Evolutionary conservation across 2,888 invertebrate species (phyloP).

Genomic region (Athalia circularis): DNA sequence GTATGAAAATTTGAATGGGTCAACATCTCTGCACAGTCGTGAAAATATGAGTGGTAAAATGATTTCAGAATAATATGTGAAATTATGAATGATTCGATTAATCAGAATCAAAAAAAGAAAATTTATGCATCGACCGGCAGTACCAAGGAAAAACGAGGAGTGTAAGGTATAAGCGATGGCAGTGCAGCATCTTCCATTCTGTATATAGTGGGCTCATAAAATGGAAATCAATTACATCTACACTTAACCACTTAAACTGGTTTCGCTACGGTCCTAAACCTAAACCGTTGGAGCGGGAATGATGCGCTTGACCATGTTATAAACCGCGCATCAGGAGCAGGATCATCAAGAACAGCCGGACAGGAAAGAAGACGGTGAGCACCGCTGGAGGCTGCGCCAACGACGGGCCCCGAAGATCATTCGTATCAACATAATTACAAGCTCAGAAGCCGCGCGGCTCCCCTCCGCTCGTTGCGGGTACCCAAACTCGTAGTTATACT

Average conservation of each 20-base stretch:
- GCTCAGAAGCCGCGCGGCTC: constrained; percentile 73
- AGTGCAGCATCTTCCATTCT: constrained; percentile 56
- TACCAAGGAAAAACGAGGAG: not conserved
- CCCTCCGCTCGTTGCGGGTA: constrained; percentile 45
- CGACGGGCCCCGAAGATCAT: constrained; percentile 72
- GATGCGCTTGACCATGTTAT: constrained; percentile 44
- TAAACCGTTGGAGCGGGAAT: constrained; percentile 40
- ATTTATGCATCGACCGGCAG: not conserved
- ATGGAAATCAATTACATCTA: constrained; percentile 74
- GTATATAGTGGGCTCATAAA: constrained; percentile 69
- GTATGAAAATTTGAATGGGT: too few relatives aligned
- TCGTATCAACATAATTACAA: constrained; percentile 75
- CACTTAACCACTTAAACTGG: constrained; percentile 74
- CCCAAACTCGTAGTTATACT: not conserved
- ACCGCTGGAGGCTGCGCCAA: constrained; percentile 71
- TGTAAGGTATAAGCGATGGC: not conserved
- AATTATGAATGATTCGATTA: too few relatives aligned
- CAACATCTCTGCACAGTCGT: too few relatives aligned
- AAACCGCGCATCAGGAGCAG: not conserved
- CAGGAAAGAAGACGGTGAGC: constrained; percentile 66
- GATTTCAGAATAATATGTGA: too few relatives aligned
- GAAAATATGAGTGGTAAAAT: too few relatives aligned
- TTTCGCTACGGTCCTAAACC: constrained; percentile 72
- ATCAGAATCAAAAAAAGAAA: too few relatives aligned
- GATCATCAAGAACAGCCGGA: not conserved